Evolutionary conservation across 2,113 vertebrate species (phyloP), one percentile per base, ranked within the genome.

Genomic region (Seriola dumerili): DNA sequence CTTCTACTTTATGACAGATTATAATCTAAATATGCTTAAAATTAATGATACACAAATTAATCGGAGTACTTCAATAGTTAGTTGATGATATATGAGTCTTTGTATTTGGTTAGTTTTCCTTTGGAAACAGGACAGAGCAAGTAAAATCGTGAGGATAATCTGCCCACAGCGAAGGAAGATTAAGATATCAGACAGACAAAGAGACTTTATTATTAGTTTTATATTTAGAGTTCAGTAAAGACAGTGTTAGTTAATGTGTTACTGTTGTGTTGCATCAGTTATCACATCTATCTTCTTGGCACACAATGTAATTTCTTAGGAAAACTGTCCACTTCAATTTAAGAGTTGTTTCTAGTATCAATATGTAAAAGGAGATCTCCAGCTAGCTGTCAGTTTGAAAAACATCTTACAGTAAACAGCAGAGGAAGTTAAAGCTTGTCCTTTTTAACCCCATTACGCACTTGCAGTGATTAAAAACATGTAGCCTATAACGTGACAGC

Each of bases 141-240:
- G 55, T 29, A 25, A 79, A 76, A 50, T 61, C 0, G 5, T 4
- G 25, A 67, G 57, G 46, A 64, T 75, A 80, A 82, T 84, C 67
- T 78, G 52, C 42, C 11, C 65, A 69, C 67, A 78, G 64, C 68
- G 29, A 80, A 36, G 40, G 36, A 34, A 87, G 85, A 84, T 90
- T 87, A 85, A 81, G 40, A 79, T 17, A n/a, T 59, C 38, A 70
- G 16, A 69, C 21, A 50, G 57, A 52, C 36, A 76, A 5, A 57
- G 14, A 54, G 23, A 23, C 13, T 65, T 46, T 52, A 50, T 63
- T 63, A 19, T 46, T 8, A 58, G 14, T 67, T n/a, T 85, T 54
- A 16, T 48, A 12, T 19, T 1, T 14, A 50, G 5, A 50, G 8
- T 52, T 55, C 0, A 44, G 8, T 58, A 3, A 21, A 2, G 4